These are phyloP conservation scores for Aleiodes leptofemur DNA, from an alignment of 2,888 invertebrate species.

Conservation along the genomic window DNA sequence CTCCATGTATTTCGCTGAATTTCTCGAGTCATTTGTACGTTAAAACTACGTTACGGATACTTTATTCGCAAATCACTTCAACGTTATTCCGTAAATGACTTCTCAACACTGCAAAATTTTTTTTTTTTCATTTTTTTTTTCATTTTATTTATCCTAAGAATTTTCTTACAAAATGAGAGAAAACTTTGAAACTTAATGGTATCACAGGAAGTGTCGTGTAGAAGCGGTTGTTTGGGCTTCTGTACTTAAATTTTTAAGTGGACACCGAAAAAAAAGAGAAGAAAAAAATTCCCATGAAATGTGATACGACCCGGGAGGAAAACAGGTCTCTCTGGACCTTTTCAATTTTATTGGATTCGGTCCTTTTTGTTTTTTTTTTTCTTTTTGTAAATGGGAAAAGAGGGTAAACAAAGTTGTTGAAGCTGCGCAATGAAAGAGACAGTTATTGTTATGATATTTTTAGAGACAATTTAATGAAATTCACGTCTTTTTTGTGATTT, in stretches of 20 bases:
- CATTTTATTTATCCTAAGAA: background rate
- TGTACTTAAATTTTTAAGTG: conserved; percentile 4
- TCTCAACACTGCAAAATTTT: conserved; percentile 7
- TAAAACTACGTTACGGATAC: conserved; percentile 28
- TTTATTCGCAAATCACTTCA: conserved; percentile 34
- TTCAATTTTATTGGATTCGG: conserved; percentile 34
- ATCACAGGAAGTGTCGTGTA: conserved; percentile 26
- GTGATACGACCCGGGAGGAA: background rate
- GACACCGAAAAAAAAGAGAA: background rate
- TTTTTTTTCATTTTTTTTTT: background rate
- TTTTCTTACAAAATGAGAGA: background rate
- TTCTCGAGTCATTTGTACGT: conserved; percentile 27
- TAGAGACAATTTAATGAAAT: too few relatives aligned
- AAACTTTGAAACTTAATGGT: background rate
- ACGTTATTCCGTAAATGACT: conserved; percentile 1
- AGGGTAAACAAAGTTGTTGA: background rate
- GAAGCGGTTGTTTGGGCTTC: background rate
- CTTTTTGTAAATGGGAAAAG: background rate
- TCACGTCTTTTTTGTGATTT: too few relatives aligned
- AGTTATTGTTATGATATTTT: too few relatives aligned
- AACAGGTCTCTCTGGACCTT: conserved; percentile 10
- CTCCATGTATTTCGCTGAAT: conserved; percentile 34
- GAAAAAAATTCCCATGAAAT: conserved; percentile 33
- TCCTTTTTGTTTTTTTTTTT: background rate
- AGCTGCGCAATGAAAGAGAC: background rate